Base-by-base conservation (phyloP, 2,888 invertebrate species). In the Diaphora mendica region DNA sequence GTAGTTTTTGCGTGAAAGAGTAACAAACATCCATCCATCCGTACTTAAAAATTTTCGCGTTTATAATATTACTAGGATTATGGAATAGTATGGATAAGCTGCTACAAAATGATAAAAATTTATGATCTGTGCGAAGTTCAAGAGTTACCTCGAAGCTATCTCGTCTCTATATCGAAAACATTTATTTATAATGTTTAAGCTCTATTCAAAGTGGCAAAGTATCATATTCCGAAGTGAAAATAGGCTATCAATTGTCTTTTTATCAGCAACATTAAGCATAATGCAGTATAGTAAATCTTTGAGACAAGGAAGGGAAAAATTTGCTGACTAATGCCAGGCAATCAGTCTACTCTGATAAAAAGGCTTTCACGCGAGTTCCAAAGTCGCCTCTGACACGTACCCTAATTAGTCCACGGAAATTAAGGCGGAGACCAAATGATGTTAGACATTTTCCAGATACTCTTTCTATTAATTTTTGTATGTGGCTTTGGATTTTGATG, bases 331-430 rank as follows among this genome's bases (percentile, higher is more conserved):
- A 93, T 93, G 89, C 75, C 80, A 68, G 62, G 89, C 87, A 88
- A 93, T 93, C 92, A 89, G 91, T 93, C 92, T 90, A 79, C 79
- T 77, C 74, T 75, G 91, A 91, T 89, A 91, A 92, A 91, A 91
- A 87, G 80, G 78, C 79, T 78, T 83, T 85, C 68, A 80, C 73
- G 75, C 69, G 73, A 81, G 70, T 82, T 74, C 69, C 80, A 76
- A 77, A 81, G 79, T 83, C 77, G 75, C 70, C 74, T 64, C 71
- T 78, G 82, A 83, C 84, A 85, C 78, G 85, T 82, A 75, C 80
- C 78, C 70, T 82, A 84, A 84, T 84, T 84, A 84, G 84, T 76
- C 78, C 69, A 73, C 68, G 72, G 77, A 79, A 80, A 82, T 78
- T 77, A 78, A 75, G 77, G 75, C 73, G 69, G 64, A 74, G 68